Percentiles rank a stretch among this genome's conserved stretches.
phyloP scores from a whole-genome alignment of 2,113 vertebrate genomes.

The Dasyprocta punctata region DNA sequence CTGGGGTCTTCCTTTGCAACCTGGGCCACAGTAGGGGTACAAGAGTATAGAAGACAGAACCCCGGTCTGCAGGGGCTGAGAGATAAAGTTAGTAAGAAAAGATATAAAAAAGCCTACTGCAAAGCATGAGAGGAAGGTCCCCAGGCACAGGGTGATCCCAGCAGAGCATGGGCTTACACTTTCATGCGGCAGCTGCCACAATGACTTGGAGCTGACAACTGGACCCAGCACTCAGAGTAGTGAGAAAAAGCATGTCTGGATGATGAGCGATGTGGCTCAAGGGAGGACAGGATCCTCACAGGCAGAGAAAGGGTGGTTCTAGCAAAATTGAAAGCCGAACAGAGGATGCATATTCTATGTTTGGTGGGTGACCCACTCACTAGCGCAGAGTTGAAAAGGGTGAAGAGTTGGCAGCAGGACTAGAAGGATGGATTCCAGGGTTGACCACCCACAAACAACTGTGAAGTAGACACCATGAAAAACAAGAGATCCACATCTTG shows the following conservation, averaged over 20 bases:
- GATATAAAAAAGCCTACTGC: not conserved
- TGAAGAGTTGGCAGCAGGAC: not conserved
- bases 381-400: not conserved
- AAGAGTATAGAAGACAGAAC: not conserved
- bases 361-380: not conserved
- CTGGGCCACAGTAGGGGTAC: not conserved
- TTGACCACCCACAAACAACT: not conserved
- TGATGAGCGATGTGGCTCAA: not conserved
- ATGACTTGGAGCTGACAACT: not conserved
- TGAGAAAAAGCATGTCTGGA: not conserved
- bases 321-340: not conserved
- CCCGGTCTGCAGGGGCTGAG: not conserved
- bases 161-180: rapidly evolving
- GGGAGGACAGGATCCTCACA: not conserved
- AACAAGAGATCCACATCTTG: not conserved
- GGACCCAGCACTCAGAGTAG: not conserved
- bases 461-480: not conserved
- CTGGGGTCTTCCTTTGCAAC: not conserved
- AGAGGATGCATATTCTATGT: not conserved
- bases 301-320: not conserved
- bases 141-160: not conserved
- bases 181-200: not conserved
- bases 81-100: not conserved
- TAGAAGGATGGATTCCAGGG: not conserved
- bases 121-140: not conserved